Base-by-base conservation (phyloP, 2,888 invertebrate species). In the Leptarthrus brevirostris region DNA sequence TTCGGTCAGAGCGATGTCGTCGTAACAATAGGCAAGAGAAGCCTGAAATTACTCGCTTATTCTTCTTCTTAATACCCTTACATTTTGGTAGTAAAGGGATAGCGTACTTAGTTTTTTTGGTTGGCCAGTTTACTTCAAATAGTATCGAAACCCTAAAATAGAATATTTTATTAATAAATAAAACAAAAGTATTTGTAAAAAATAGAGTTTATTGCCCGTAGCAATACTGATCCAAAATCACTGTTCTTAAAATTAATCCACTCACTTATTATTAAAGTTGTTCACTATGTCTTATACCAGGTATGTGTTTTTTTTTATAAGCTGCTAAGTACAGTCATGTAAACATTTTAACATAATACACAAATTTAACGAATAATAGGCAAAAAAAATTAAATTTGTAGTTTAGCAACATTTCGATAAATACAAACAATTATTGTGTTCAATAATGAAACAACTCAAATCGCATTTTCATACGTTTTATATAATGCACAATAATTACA, bases 211-310 rank as follows among this genome's bases (percentile, higher is more conserved):
- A 61, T 61, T 61, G 61, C 61, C 40, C 61, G 61, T 30, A 61
- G 61, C 61, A 61, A 61, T 61, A 61, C 61, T 61, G 61, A 61
- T 61, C 61, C 61, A 61, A 61, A 61, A 61, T 61, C 61, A 61
- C 61, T 24, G 61, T 61, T 61, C 61, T 61, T 61, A 61, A 61
- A 61, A 44, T 34, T 61, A 61, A 61, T 61, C 24, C 61, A 61
- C 30, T 61, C 61, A 61, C 61, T 61, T 61, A 61, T 36, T 40
- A 20, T 61, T 36, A 61, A 61, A 61, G 40, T 40, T 61, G 36
- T 61, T 61, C 61, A 61, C 61, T 61, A 61, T 61, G 18, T 18
- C 18, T 56, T 61, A 20, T 61, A 61, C 61, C 61, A 61, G 61
- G 61, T 61, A 61, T 36, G 40, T 61, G 36, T 61, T 34, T 36